phyloP scores from a whole-genome alignment of 2,113 vertebrate genomes.

The Rousettus leschenaultii region DNA sequence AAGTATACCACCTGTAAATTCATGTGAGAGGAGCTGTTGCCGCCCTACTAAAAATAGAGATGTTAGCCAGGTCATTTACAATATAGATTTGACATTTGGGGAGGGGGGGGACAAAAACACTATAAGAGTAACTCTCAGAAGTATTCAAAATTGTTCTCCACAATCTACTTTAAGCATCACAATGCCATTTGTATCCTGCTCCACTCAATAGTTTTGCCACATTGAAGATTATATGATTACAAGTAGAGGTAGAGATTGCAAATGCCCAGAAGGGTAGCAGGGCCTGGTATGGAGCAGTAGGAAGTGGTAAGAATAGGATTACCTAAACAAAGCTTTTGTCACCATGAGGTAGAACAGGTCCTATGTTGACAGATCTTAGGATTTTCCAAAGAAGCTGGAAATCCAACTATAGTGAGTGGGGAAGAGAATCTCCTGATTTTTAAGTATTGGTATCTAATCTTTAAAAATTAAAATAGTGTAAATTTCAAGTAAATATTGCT shows the following conservation, averaged over 20 bases:
- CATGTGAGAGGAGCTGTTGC: not conserved
- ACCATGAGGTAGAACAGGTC: not conserved
- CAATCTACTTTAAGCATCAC: not conserved
- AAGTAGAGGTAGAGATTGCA: not conserved
- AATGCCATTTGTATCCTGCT: not conserved
- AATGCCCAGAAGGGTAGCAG: not conserved
- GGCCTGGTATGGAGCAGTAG: not conserved
- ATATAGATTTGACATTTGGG: not conserved
- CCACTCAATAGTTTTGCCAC: not conserved
- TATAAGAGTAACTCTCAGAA: not conserved
- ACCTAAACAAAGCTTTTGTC: not conserved
- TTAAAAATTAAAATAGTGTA: not conserved
- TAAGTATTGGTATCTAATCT: not conserved
- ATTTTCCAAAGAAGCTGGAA: not conserved
- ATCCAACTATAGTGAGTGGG: not conserved
- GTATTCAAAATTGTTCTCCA: not conserved
- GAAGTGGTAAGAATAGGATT: not conserved
- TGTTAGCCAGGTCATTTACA: not conserved
- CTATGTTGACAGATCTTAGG: not conserved
- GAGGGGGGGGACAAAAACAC: not conserved
- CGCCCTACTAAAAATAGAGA: not conserved
- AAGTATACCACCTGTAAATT: not conserved
- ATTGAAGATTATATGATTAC: not conserved
- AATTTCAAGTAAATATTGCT: not conserved
- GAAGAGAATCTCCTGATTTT: not conserved